Evolutionary conservation across 30 jellyfish, hydroid and myxozoan species (phyloP).

Genomic region (Aurelia sp.): DNA sequence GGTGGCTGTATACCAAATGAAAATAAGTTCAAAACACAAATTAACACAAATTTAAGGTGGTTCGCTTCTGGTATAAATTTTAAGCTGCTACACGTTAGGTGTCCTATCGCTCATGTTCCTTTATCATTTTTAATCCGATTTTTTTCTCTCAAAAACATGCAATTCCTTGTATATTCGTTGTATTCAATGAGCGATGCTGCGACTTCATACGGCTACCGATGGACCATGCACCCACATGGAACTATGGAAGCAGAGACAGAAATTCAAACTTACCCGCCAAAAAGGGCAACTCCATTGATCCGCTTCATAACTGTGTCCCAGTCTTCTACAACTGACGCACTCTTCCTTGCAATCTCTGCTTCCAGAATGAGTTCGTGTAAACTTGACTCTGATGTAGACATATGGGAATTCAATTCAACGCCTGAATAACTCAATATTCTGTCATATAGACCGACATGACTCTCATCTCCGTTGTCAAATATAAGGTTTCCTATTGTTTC

Average conservation of each 20-base stretch:
- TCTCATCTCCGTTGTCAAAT: slow-evolving; percentile 15
- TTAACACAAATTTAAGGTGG: too few species aligned
- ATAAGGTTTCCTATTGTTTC: slow-evolving; percentile 36
- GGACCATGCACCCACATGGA: too few species aligned
- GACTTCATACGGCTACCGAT: too few species aligned
- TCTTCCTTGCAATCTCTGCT: slow-evolving; percentile 57
- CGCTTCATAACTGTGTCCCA: slow-evolving; percentile 81
- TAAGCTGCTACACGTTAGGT: too few species aligned
- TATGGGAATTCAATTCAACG: slow-evolving; percentile 47
- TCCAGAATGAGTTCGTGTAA: slow-evolving; percentile 61
- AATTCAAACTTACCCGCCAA: slow-evolving; percentile 78
- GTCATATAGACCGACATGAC: slow-evolving; percentile 38
- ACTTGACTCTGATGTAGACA: slow-evolving; percentile 65
- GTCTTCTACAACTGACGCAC: slow-evolving; percentile 62
- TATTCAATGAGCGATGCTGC: too few species aligned
- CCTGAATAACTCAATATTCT: slow-evolving; percentile 51
- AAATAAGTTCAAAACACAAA: too few species aligned
- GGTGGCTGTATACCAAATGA: too few species aligned
- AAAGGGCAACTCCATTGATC: slow-evolving; percentile 68
- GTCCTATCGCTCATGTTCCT: too few species aligned
- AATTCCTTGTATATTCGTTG: too few species aligned
- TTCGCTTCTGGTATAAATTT: too few species aligned
- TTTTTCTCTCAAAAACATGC: too few species aligned
- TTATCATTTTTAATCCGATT: too few species aligned
- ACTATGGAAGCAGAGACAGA: neutral